phyloP scores from a whole-genome alignment of 2,113 vertebrate species.

The Eupsittula cactorum region DNA sequence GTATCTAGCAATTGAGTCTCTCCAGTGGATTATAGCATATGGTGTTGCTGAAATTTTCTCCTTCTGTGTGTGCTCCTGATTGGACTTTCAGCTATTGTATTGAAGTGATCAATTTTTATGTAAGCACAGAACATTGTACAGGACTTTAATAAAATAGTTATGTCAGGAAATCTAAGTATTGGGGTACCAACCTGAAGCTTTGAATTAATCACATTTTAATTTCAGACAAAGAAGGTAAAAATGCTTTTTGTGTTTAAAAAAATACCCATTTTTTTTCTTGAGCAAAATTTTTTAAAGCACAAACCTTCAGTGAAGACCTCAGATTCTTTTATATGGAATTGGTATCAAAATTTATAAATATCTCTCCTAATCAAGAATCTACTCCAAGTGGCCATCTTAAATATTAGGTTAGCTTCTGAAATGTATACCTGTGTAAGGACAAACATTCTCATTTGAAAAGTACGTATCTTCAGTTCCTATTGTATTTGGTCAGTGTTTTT shows the following conservation, averaged over 20 bases:
- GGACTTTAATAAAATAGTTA: neutral
- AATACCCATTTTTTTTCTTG: conserved; percentile 50
- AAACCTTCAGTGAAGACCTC: neutral
- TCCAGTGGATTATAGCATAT: neutral
- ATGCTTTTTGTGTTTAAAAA: neutral
- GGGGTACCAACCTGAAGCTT: neutral
- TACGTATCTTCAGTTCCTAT: neutral
- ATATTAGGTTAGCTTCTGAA: neutral
- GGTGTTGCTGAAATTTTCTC: neutral
- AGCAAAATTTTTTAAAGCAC: neutral
- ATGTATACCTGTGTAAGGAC: neutral
- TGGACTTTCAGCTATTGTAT: neutral
- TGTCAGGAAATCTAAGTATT: neutral
- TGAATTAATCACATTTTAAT: neutral
- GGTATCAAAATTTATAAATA: neutral
- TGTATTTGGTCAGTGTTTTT: neutral
- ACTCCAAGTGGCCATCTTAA: neutral
- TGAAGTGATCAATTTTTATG: neutral
- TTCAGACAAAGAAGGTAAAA: neutral
- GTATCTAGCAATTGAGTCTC: neutral
- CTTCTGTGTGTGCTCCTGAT: neutral
- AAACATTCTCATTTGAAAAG: neutral
- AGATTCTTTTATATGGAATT: neutral
- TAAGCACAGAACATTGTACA: neutral
- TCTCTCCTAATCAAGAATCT: neutral